Base-by-base conservation (phyloP, 2,797 vertebrate species). In the Aplochiton taeniatus region DNA sequence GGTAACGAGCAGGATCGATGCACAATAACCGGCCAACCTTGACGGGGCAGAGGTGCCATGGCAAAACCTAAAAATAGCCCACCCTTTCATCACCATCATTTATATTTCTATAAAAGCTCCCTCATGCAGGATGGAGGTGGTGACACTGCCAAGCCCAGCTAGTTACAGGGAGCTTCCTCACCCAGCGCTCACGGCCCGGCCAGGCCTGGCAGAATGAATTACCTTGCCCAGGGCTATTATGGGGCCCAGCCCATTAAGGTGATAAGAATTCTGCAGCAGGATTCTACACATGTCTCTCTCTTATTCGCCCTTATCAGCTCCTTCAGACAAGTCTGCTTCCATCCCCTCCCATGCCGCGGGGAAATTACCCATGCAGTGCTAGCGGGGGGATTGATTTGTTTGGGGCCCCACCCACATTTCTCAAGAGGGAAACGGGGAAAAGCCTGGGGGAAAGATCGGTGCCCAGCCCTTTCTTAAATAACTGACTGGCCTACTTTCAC, bases 261-360 rank as follows among this genome's bases (percentile, higher is more conserved):
- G 81, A 83, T 85, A 79, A 83, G 77, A 69, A 69, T 76, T 84
- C 78, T 73, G 70, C 69, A 69, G 79, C 53, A 79, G 66, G 66
- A 81, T 68, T 70, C 31, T 74, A 70, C 55, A 82, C 70, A 81
- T 75, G 75, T 78, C 78, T 31, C 6, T 31, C 31, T 31, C 31
- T 6, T 66, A 66, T 74, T 78, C 77, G 81, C 84, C 80, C 77
- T 83, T 76, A 80, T 81, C 79, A 76, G 66, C 70, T 81, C 79
- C 41, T 67, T 76, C 62, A 77, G 72, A 70, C 74, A 42, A 18
- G 69, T 67, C 72, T 4, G 66, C 70, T 63, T 69, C 53, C 75
- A 73, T 76, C 76, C 47, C 52, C 54, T 69, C 61, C 66, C 62
- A 76, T 79, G 75, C 67, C 47, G 41, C 61, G 6, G 16, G 70